Conservation (phyloP, 2,797 vertebrate species). For the Sphenodon punctatus region DNA sequence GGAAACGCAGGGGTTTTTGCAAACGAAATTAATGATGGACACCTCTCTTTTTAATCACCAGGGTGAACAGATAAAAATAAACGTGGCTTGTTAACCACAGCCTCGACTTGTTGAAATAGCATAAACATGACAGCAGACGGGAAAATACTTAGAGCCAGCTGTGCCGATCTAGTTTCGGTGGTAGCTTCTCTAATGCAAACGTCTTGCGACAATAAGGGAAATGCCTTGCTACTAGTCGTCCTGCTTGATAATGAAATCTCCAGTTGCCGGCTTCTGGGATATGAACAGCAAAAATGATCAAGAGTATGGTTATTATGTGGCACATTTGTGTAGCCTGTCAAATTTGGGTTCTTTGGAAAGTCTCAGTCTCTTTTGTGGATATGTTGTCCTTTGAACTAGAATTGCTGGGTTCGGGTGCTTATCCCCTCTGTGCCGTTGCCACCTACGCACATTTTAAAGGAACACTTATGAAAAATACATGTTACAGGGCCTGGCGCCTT, state of each 20-base stretch:
- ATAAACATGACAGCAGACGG: neutral
- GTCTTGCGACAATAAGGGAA: neutral
- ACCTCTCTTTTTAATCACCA: neutral
- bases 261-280: neutral
- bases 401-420: neutral
- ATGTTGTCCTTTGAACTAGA: neutral
- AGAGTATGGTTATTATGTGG: too few species aligned
- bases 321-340: rapidly evolving
- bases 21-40: neutral
- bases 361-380: neutral
- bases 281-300: too few species aligned
- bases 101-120: neutral
- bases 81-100: neutral
- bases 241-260: neutral
- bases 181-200: rapidly evolving
- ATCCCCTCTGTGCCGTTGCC: neutral
- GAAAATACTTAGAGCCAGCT: neutral
- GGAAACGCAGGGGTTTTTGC: slow-evolving; percentile 9
- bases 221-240: rapidly evolving
- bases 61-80: neutral
- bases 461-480: too few species aligned
- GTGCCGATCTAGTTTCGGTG: neutral
- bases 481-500: too few species aligned
- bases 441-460: too few species aligned
- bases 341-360: neutral